Base-by-base conservation (phyloP, 2,888 invertebrate genomes). In the Drosophila bunnanda region DNA sequence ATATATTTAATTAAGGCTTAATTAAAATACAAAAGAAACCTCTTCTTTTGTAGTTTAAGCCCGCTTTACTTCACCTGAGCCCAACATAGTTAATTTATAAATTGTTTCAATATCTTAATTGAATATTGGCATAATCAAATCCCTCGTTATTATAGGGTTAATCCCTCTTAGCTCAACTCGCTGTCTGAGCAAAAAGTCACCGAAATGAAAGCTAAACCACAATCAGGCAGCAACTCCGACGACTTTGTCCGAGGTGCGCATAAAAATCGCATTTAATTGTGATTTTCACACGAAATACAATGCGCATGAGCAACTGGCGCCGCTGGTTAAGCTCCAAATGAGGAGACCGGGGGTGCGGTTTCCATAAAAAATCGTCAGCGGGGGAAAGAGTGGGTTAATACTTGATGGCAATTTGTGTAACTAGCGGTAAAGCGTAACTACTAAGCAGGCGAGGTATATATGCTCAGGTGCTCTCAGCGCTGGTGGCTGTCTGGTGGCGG, bases 211-310 rank as follows among this genome's bases (percentile, higher is more conserved):
- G 85, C 81, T 77, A 70, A 84, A 66, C 80, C 77, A 55, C 66
- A 72, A 66, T 52, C 62, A 58, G 38, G 32, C 58, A 54, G 10
- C 56, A 61, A 43, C 75, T 20, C 48, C 17, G 65, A 44, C 69
- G 74, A 73, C 77, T 86, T 76, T 75, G 82, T 66, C 46, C 46
- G 78, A 83, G 85, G 88, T 85, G 83, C 85, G 80, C 83, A 83
- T 82, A 88, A 87, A 88, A 90, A 90, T 88, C 79, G 85, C 90
- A 90, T 89, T 90, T 90, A 90, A 90, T 90, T 90, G 90, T 85
- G 85, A 91, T 90, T 91, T 91, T 91, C 90, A 90, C 90, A 90
- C 89, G 90, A 90, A 89, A 77, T 75, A 83, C 81, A 82, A 85
- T 81, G 88, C 87, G 82, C 84, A 86, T 79, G 79, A 75, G 79